Conservation (phyloP, 2,113 vertebrate genomes). For the Uropsilus gracilis region DNA sequence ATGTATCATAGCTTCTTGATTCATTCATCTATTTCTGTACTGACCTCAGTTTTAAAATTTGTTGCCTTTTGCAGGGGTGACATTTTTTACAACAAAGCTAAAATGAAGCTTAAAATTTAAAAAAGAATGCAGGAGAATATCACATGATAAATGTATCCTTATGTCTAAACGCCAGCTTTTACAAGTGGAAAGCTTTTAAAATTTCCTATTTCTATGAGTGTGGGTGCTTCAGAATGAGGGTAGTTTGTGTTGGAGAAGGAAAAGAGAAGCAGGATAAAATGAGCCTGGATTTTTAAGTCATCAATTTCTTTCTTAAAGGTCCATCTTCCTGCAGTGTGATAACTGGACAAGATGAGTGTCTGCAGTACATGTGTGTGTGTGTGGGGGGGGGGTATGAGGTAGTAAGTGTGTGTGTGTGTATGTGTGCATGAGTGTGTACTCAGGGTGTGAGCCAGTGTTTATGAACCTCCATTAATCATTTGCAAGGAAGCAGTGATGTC, state of each 20-base stretch:
- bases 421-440: rapidly evolving
- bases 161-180: slow-evolving; percentile 3
- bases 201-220: neutral
- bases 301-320: neutral
- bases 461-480: neutral
- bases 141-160: neutral
- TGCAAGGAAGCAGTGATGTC: neutral
- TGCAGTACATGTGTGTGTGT: rapidly evolving
- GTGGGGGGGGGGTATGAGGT: too few relatives aligned
- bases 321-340: neutral
- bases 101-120: neutral
- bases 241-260: neutral
- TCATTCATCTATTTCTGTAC: too few relatives aligned
- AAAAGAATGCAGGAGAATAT: neutral
- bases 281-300: neutral
- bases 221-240: neutral
- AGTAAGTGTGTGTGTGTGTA: rapidly evolving
- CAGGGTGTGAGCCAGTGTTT: too few relatives aligned
- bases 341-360: neutral
- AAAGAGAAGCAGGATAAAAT: neutral
- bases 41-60: too few relatives aligned
- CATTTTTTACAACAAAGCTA: neutral
- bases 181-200: neutral
- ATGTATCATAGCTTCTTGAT: too few relatives aligned
- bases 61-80: neutral